phyloP scores from a whole-genome alignment of 2,797 vertebrate genomes.

The Urocyon cinereoargenteus region DNA sequence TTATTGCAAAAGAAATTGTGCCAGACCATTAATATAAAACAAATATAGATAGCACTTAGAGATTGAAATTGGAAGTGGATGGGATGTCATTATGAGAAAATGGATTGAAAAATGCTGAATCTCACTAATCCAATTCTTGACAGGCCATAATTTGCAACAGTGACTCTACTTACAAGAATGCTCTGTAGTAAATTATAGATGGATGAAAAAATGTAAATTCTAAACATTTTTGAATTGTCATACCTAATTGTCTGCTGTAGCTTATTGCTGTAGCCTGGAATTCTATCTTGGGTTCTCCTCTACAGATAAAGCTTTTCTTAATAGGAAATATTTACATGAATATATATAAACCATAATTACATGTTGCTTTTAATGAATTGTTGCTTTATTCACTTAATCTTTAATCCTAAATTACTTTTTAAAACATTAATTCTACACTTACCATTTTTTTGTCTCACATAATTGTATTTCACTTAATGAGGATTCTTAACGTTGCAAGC shows the following conservation, averaged over 20 bases:
- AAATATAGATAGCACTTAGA: slow-evolving; percentile 73
- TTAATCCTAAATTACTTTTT: slow-evolving; percentile 2
- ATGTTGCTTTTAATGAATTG: background rate
- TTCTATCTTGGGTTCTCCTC: background rate
- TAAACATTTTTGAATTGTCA: slow-evolving; percentile 36
- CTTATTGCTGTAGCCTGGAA: background rate
- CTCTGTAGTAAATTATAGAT: slow-evolving; percentile 3
- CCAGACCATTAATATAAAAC: slow-evolving; percentile 76
- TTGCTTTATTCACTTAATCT: background rate
- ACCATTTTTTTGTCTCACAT: background rate
- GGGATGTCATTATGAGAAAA: slow-evolving; percentile 75
- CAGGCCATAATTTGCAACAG: slow-evolving; percentile 53
- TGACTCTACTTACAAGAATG: slow-evolving; percentile 41
- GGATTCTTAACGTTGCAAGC: background rate
- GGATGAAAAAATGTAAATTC: background rate
- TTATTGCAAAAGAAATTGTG: slow-evolving; percentile 72
- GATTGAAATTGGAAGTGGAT: slow-evolving; percentile 78
- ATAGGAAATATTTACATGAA: background rate
- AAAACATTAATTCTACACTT: background rate
- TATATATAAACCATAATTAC: background rate
- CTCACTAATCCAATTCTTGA: slow-evolving; percentile 64
- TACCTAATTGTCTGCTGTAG: background rate
- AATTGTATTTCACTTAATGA: slow-evolving; percentile 22
- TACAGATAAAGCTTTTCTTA: background rate
- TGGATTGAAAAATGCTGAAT: slow-evolving; percentile 69